Evolutionary conservation across 2,797 vertebrate genomes (phyloP).

Genomic region (Phoxinus dragarum): DNA sequence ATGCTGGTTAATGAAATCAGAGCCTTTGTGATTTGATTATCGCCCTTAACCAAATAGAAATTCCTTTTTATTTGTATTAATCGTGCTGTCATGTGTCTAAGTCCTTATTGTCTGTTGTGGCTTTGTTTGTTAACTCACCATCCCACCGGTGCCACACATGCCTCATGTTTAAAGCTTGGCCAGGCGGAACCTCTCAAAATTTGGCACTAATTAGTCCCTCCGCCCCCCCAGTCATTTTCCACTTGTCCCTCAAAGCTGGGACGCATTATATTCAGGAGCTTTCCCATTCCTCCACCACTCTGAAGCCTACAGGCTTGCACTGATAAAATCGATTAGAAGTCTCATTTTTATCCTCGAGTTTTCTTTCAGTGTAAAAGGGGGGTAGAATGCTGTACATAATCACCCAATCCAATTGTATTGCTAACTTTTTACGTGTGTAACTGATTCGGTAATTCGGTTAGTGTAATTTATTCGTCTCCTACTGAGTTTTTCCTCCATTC

Average conservation of each 20-base stretch:
- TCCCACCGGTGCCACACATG: conserved; percentile 61
- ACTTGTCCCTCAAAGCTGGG: conserved; percentile 69
- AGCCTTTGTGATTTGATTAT: not conserved
- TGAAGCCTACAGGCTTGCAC: conserved; percentile 56
- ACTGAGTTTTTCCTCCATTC: conserved; percentile 19
- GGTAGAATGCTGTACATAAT: conserved; percentile 34
- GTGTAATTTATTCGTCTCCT: conserved; percentile 18
- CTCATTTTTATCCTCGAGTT: conserved; percentile 53
- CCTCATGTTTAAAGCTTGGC: conserved; percentile 67
- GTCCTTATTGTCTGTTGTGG: conserved; percentile 33
- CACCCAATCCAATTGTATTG: conserved; percentile 39
- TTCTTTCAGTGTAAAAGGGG: conserved; percentile 26
- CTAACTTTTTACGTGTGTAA: conserved; percentile 32
- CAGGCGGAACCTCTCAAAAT: conserved; percentile 67
- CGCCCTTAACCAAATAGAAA: not conserved
- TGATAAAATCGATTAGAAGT: conserved; percentile 62
- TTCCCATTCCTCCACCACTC: conserved; percentile 60
- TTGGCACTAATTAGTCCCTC: conserved; percentile 65
- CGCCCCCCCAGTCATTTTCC: conserved; percentile 68
- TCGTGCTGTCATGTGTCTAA: not conserved
- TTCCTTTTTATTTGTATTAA: not conserved
- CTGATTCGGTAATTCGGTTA: not conserved
- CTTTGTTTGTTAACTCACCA: conserved; percentile 51
- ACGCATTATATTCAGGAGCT: conserved; percentile 66
- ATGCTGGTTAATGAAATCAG: not conserved